phyloP scores from a whole-genome alignment of 2,888 invertebrate species.

The Hemistola chrysoprasaria region DNA sequence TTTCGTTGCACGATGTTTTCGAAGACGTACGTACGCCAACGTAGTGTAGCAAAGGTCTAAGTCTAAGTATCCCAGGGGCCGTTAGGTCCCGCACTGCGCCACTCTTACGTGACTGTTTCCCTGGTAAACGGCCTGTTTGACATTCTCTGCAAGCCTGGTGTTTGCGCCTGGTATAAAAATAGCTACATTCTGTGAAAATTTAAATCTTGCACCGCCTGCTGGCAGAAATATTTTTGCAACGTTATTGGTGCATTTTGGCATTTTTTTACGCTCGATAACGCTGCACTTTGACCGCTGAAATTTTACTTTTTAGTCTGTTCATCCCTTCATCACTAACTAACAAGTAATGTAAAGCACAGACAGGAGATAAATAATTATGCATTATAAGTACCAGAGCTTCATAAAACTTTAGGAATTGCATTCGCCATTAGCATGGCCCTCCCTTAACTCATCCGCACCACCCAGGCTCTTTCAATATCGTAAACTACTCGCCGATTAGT shows the following conservation, averaged over 20 bases:
- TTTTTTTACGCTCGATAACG: conserved; percentile 2
- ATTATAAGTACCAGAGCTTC: conserved; percentile 59
- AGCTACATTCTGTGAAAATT: conserved; percentile 13
- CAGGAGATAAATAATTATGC: conserved; percentile 41
- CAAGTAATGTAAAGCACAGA: conserved; percentile 1
- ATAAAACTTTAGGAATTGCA: conserved; percentile 46
- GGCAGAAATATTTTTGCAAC: conserved; percentile 7
- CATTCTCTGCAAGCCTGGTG: conserved; percentile 24
- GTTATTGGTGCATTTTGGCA: background rate
- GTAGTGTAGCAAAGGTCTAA: too few species aligned
- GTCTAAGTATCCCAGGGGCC: background rate
- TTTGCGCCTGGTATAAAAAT: conserved; percentile 22
- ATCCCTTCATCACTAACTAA: too few species aligned
- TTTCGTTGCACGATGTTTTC: too few species aligned
- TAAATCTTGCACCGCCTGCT: conserved; percentile 3
- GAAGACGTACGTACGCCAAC: too few species aligned
- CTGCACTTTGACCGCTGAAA: background rate
- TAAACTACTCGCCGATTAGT: background rate
- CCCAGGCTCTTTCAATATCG: background rate
- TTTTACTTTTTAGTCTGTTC: too few species aligned
- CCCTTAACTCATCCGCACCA: conserved; percentile 15
- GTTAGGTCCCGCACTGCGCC: conserved; percentile 62
- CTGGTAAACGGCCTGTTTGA: conserved; percentile 33
- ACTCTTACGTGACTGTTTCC: conserved; percentile 65
- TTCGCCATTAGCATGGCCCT: conserved; percentile 50